Conservation (phyloP, 2,888 invertebrate species). For the Desoria tigrina region DNA sequence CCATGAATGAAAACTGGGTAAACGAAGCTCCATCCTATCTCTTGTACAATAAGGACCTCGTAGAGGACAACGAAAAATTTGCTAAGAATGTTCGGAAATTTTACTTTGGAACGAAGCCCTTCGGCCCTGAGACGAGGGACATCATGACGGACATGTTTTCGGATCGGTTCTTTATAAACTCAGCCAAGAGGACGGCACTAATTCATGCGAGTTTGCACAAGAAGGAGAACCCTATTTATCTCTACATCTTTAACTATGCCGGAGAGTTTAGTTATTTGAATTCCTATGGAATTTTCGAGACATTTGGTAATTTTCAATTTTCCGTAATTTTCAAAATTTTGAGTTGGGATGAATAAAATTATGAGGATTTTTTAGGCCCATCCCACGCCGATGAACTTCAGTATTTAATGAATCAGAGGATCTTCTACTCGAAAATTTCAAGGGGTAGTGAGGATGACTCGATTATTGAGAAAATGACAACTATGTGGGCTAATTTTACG, state of each 20-base stretch:
- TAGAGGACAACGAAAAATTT: slow-evolving; percentile 29
- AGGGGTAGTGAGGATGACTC: slow-evolving; percentile 33
- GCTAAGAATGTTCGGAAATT: slow-evolving; percentile 30
- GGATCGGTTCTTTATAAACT: slow-evolving; percentile 59
- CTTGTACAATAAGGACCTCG: slow-evolving; percentile 35
- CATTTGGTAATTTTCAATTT: no score
- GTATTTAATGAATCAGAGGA: slow-evolving; percentile 40
- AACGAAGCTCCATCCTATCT: slow-evolving; percentile 29
- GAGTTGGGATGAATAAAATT: not conserved
- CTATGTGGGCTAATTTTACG: slow-evolving; percentile 37
- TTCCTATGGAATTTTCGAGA: slow-evolving; percentile 36
- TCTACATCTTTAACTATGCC: slow-evolving; percentile 31
- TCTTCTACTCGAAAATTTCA: slow-evolving; percentile 37
- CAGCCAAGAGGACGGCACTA: slow-evolving; percentile 26
- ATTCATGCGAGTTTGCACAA: slow-evolving; percentile 25
- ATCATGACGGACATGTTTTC: slow-evolving; percentile 56
- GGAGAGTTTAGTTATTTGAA: slow-evolving; percentile 39
- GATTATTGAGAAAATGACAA: slow-evolving; percentile 38
- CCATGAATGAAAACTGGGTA: slow-evolving; percentile 39
- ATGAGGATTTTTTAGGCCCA: slow-evolving; percentile 2
- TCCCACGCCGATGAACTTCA: slow-evolving; percentile 36
- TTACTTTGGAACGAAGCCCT: slow-evolving; percentile 34
- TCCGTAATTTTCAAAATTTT: no score
- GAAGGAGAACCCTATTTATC: slow-evolving; percentile 30
- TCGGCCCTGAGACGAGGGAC: slow-evolving; percentile 27